Conservation (phyloP, 2,113 vertebrate species). For the Psilopogon haemacephalus region DNA sequence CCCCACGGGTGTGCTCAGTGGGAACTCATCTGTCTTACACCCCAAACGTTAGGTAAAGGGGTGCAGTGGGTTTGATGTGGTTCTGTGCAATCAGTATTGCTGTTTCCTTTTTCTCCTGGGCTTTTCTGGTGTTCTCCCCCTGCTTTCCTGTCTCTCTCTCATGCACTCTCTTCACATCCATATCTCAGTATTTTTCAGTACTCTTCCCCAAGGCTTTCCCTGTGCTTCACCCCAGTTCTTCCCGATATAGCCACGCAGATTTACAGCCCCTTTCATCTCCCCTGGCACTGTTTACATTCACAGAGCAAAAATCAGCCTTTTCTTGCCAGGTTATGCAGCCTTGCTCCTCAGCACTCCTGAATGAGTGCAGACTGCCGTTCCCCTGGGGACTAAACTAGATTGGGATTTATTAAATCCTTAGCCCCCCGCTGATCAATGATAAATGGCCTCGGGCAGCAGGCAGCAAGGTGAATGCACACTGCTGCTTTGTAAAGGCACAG, state of each 20-base stretch:
- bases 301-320: constrained; percentile 4
- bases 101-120: accelerated
- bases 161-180: neutral
- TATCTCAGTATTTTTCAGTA: neutral
- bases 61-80: neutral
- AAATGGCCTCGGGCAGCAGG: constrained; percentile 15
- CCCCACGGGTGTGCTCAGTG: accelerated
- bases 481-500: constrained; percentile 38
- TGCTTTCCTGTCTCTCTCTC: neutral
- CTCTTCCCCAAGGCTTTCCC: constrained; percentile 1
- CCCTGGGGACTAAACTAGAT: neutral
- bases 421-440: constrained; percentile 5
- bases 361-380: neutral
- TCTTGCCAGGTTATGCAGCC: neutral
- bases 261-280: constrained; percentile 2
- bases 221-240: neutral
- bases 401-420: constrained; percentile 52
- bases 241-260: neutral
- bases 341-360: neutral
- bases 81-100: neutral
- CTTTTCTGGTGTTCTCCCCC: neutral
- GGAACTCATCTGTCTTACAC: neutral
- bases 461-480: constrained; percentile 19
- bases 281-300: neutral
- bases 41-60: neutral